Conservation (phyloP, 2,888 invertebrate species). For the Marronus borbonicus region DNA sequence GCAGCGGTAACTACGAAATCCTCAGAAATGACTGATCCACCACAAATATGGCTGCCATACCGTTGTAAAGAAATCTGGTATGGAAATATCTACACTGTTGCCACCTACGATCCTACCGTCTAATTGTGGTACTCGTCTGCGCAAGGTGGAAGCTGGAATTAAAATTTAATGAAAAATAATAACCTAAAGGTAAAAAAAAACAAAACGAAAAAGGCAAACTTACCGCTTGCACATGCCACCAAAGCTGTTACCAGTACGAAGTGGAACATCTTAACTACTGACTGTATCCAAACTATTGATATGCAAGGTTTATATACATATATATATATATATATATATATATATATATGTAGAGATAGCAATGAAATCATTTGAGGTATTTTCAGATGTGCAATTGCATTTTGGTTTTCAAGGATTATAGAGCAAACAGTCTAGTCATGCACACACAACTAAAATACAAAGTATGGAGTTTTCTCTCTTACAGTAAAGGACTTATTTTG, state of each 20-base stretch:
- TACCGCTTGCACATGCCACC: constrained; percentile 43
- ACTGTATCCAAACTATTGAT: neutral
- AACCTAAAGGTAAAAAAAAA: neutral
- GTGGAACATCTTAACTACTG: constrained; percentile 24
- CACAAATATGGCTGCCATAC: constrained; percentile 50
- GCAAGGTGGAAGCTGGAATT: neutral
- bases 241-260: constrained; percentile 30
- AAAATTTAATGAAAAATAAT: neutral
- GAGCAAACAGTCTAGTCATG: too few species aligned
- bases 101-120: constrained; percentile 53
- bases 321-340: too few species aligned
- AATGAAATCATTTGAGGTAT: too few species aligned
- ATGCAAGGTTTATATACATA: too few species aligned
- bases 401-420: too few species aligned
- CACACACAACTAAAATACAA: too few species aligned
- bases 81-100: constrained; percentile 34
- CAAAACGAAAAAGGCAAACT: neutral
- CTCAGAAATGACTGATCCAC: constrained; percentile 48
- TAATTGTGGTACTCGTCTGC: constrained; percentile 24
- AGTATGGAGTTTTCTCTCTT: too few species aligned
- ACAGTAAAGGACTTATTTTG: too few species aligned
- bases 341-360: too few species aligned
- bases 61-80: constrained; percentile 49
- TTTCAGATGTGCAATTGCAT: too few species aligned
- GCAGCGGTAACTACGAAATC: constrained; percentile 50